Percentiles rank a stretch among this genome's conserved stretches.
Evolutionary conservation across 2,113 vertebrate genomes (phyloP).

Genomic region (Galemys pyrenaicus): DNA sequence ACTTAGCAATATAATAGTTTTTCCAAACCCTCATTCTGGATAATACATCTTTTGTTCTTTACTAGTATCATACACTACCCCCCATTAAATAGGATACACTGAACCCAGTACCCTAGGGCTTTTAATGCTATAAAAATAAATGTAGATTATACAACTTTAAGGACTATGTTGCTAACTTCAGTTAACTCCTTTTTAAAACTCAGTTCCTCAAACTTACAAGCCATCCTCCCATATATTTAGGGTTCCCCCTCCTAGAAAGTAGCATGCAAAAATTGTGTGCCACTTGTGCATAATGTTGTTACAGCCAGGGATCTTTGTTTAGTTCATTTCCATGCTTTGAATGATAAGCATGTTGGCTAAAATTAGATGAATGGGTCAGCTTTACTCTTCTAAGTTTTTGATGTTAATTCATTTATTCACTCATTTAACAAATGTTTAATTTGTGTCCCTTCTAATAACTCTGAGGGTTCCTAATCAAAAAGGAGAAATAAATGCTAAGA

Average conservation of each 20-base stretch:
- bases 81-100: conserved; percentile 33
- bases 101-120: background rate
- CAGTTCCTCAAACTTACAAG: background rate
- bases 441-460: background rate
- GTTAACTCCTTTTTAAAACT: background rate
- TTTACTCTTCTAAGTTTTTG: conserved; percentile 3
- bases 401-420: background rate
- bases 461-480: background rate
- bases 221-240: background rate
- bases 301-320: background rate
- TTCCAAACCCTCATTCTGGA: background rate
- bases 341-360: background rate
- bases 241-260: fast-evolving
- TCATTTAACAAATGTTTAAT: background rate
- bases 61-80: background rate
- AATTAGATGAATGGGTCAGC: background rate
- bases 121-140: conserved; percentile 61
- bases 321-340: background rate
- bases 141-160: conserved; percentile 13
- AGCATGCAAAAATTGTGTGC: background rate
- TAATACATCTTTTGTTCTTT: conserved; percentile 52
- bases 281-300: background rate
- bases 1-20: background rate
- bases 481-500: background rate
- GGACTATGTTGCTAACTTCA: conserved; percentile 15